A percentile compares a stretch with the other conserved stretches of the same genome.
Conservation (phyloP, 2,888 invertebrate genomes). For the Ormyrus pomaceus region DNA sequence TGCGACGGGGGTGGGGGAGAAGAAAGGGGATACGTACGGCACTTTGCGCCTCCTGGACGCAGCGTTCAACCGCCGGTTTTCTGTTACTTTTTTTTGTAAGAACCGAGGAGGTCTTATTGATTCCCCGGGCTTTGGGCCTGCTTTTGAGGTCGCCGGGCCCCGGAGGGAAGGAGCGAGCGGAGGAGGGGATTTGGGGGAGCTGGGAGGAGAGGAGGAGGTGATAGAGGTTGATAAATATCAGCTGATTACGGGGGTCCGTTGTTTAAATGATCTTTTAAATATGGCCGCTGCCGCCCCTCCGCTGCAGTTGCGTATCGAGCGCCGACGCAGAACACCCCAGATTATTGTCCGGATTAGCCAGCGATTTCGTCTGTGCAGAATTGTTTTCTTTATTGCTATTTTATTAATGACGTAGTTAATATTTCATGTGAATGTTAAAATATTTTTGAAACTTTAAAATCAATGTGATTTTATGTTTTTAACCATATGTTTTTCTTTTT, state of each 20-base stretch:
- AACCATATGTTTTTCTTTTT: no score
- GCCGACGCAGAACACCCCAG: neutral
- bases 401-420: no score
- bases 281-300: conserved; percentile 17
- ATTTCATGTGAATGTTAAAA: no score
- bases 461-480: no score
- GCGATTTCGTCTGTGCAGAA: no score
- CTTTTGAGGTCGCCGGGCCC: no score
- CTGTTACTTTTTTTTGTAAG: neutral
- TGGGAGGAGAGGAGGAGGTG: neutral
- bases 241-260: conserved; percentile 29
- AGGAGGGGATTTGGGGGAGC: no score
- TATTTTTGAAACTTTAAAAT: no score
- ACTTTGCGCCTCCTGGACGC: neutral
- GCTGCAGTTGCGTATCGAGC: conserved; percentile 20
- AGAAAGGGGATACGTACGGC: neutral
- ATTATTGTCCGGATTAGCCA: no score
- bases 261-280: conserved; percentile 40
- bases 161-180: no score
- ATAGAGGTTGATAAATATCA: conserved; percentile 18
- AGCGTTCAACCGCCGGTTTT: neutral
- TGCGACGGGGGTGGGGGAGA: neutral
- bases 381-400: no score
- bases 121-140: neutral
- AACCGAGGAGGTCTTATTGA: conserved; percentile 5